These are phyloP conservation scores for Coelogynopora nodosa DNA, from an alignment of 2,888 invertebrate genomes.

Conservation along the genomic window DNA sequence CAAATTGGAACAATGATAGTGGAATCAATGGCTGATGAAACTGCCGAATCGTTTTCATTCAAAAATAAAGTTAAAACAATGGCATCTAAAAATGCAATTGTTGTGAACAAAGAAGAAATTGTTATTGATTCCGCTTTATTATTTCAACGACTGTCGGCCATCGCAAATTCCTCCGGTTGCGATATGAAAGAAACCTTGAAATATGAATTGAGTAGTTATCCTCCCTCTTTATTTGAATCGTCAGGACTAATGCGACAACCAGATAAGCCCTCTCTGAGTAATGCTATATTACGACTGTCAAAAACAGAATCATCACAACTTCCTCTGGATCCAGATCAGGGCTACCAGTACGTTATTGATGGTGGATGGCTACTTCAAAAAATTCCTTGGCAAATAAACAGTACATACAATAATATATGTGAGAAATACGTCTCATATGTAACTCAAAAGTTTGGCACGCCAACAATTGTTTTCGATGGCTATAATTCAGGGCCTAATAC, in stretches of 20 bases:
- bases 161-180: not conserved
- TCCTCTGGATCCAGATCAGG: not conserved
- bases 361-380: not conserved
- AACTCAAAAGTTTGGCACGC: not conserved
- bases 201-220: too few species aligned
- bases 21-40: slow-evolving; percentile 46
- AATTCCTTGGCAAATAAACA: not conserved
- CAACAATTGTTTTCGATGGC: not conserved
- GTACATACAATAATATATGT: not conserved
- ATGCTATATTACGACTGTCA: not conserved
- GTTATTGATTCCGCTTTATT: not conserved
- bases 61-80: not conserved
- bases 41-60: not conserved
- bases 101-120: not conserved
- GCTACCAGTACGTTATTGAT: not conserved
- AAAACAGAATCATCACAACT: not conserved
- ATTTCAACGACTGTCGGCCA: not conserved
- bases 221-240: not conserved
- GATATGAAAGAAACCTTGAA: not conserved
- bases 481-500: not conserved
- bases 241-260: not conserved
- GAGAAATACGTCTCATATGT: not conserved
- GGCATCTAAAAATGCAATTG: not conserved
- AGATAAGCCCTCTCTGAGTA: not conserved
- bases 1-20: slow-evolving; percentile 47